Percentiles rank a stretch among this genome's conserved stretches.
These are phyloP conservation scores for Macroteleia sp. DNA, from an alignment of 2,888 invertebrate species.

Conservation along the genomic window DNA sequence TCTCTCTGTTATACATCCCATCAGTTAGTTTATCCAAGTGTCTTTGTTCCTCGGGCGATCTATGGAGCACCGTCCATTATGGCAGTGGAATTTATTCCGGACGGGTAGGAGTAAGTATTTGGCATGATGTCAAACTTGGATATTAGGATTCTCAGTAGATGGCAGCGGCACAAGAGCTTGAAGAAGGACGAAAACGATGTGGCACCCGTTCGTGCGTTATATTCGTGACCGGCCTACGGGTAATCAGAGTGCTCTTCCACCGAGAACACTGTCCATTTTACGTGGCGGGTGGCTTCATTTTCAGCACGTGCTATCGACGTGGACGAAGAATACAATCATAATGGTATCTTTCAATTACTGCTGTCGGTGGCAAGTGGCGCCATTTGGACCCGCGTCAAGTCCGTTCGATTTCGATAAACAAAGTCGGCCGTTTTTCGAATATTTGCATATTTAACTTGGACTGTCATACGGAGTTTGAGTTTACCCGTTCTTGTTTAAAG, in stretches of 20 bases:
- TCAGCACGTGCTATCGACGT: constrained; percentile 62
- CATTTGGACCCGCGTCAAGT: constrained; percentile 31
- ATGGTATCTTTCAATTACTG: constrained; percentile 47
- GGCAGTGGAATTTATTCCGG: constrained; percentile 76
- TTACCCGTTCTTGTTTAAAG: constrained; percentile 61
- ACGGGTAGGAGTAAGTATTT: constrained; percentile 80
- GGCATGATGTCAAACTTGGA: constrained; percentile 83
- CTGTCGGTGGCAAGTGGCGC: constrained; percentile 15
- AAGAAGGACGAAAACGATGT: constrained; percentile 69
- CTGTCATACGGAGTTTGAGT: constrained; percentile 36
- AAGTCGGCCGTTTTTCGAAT: constrained; percentile 39
- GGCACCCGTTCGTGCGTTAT: constrained; percentile 78
- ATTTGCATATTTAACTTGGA: constrained; percentile 62
- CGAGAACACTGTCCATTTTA: constrained; percentile 46
- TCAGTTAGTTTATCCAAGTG: constrained; percentile 40
- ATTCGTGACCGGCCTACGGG: constrained; percentile 82
- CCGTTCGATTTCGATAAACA: constrained; percentile 57
- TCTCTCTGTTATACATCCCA: constrained; percentile 11
- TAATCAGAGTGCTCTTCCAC: constrained; percentile 60
- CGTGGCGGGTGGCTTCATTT: constrained; percentile 53
- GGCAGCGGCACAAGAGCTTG: constrained; percentile 63
- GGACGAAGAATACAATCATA: constrained; percentile 43
- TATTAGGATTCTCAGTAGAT: constrained; percentile 80
- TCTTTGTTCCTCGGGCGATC: constrained; percentile 42
- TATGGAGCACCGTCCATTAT: constrained; percentile 47